A percentile compares a stretch with the other conserved stretches of the same genome.
phyloP scores from a whole-genome alignment of 2,888 invertebrate species.

The Sarcophaga rosellei region DNA sequence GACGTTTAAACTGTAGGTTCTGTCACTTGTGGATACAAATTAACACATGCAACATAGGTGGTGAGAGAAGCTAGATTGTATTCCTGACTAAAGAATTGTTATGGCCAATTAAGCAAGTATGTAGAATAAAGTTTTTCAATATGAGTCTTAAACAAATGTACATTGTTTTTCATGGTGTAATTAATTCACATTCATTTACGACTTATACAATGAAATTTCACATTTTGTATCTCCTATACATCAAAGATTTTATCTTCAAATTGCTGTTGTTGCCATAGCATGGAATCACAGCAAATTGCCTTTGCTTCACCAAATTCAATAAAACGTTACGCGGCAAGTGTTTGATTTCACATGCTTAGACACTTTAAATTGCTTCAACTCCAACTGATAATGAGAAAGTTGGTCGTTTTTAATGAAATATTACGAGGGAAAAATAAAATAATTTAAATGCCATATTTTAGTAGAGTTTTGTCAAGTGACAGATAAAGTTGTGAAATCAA shows the following conservation, averaged over 20 bases:
- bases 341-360: conserved; percentile 52
- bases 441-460: conserved; percentile 14
- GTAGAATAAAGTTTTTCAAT: no score
- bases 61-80: no score
- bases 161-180: no score
- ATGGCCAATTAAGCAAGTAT: no score
- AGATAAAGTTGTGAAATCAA: conserved; percentile 37
- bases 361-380: not conserved
- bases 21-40: no score
- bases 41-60: no score
- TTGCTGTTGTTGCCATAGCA: not conserved
- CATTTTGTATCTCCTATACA: not conserved
- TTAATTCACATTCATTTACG: no score
- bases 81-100: no score
- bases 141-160: no score
- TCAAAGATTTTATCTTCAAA: conserved; percentile 9
- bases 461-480: conserved; percentile 34
- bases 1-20: no score
- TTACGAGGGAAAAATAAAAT: not conserved
- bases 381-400: conserved; percentile 17
- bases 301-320: not conserved
- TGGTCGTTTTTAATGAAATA: conserved; percentile 39
- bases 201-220: not conserved
- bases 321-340: conserved; percentile 46
- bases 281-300: not conserved